These are phyloP conservation scores for Eolophus roseicapilla DNA, from an alignment of 2,113 vertebrate species.

Conservation along the genomic window DNA sequence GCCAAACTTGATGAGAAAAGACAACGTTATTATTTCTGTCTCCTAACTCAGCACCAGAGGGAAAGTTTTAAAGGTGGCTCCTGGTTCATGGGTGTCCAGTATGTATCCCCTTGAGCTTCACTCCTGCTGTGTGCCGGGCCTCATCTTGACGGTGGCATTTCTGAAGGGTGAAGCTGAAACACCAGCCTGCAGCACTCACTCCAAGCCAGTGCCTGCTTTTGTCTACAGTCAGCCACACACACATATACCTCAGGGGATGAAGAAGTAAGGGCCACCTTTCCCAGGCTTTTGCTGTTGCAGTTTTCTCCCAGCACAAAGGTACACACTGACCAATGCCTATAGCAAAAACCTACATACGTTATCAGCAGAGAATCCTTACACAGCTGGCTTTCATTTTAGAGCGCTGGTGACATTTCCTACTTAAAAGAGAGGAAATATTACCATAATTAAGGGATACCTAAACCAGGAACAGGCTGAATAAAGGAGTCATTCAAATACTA, in stretches of 20 bases:
- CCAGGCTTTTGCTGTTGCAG: background rate
- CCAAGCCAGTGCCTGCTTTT: background rate
- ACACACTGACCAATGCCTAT: fast-evolving
- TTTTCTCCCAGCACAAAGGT: background rate
- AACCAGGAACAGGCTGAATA: background rate
- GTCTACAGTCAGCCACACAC: background rate
- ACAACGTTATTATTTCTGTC: background rate
- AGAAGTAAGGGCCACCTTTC: background rate
- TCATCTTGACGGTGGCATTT: background rate
- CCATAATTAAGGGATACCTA: background rate
- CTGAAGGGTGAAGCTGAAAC: background rate
- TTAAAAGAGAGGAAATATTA: background rate
- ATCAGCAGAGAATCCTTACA: background rate
- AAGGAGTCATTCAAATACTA: background rate
- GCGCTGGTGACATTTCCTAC: background rate
- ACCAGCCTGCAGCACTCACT: background rate
- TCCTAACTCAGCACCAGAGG: background rate
- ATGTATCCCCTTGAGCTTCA: background rate
- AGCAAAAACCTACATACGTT: background rate
- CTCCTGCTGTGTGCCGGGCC: background rate
- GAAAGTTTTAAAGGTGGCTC: background rate
- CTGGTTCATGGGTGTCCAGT: background rate
- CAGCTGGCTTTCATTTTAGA: background rate
- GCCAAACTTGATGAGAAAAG: background rate
- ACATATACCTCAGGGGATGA: background rate